Evolutionary conservation across 2,797 vertebrate genomes (phyloP).

Genomic region (Danio tinwini): DNA sequence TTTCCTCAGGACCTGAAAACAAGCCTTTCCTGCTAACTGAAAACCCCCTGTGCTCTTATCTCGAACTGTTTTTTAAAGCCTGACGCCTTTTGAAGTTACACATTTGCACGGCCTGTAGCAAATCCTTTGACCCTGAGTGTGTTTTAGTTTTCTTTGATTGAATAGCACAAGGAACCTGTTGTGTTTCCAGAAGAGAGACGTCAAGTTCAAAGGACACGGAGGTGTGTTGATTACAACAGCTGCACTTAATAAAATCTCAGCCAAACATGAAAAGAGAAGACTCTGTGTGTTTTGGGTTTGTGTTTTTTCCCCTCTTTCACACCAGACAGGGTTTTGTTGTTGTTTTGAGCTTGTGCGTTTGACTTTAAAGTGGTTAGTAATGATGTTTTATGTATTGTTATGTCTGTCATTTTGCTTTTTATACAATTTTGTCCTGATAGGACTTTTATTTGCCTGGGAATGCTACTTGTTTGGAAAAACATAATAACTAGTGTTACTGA

Average conservation of each 20-base stretch:
- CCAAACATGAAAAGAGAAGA: constrained; percentile 7
- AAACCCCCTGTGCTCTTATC: constrained; percentile 52
- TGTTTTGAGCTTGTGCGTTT: not conserved
- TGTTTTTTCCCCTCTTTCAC: not conserved
- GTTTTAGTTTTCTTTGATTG: constrained; percentile 52
- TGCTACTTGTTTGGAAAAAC: not conserved
- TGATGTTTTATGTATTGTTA: constrained; percentile 15
- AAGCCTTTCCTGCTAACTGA: constrained; percentile 32
- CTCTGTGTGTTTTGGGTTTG: not conserved
- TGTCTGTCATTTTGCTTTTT: not conserved
- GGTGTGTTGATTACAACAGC: constrained; percentile 40
- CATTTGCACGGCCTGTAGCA: constrained; percentile 48
- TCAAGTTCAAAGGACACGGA: constrained; percentile 42
- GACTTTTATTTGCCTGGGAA: not conserved
- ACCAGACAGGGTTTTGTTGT: constrained; percentile 5
- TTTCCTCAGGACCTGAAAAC: constrained; percentile 22
- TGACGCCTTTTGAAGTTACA: constrained; percentile 49
- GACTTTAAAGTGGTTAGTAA: not conserved
- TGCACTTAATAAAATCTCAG: constrained; percentile 18
- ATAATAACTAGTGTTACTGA: not conserved
- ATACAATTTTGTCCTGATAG: not conserved
- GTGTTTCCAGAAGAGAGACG: constrained; percentile 55
- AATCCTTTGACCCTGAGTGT: constrained; percentile 53
- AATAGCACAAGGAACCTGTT: constrained; percentile 49
- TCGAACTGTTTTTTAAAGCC: constrained; percentile 31